Percentiles rank a stretch among this genome's conserved stretches.
Evolutionary conservation across 2,113 vertebrate species (phyloP).

Genomic region (Scolopax mira): DNA sequence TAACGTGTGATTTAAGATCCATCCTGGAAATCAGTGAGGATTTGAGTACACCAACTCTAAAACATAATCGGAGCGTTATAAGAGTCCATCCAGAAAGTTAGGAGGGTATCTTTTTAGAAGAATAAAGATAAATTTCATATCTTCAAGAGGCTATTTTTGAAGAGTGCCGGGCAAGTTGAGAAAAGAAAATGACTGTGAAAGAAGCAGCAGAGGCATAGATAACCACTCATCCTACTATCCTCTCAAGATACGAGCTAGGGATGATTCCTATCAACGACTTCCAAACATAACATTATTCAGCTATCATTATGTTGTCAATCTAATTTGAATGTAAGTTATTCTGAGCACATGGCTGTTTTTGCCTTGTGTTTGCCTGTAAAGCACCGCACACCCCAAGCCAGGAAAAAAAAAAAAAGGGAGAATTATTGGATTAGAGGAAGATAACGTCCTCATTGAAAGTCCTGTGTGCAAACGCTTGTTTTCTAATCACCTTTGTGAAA

Average conservation of each 20-base stretch:
- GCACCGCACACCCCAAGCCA: rapidly evolving
- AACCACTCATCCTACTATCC: slow-evolving; percentile 52
- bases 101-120: slow-evolving; percentile 12
- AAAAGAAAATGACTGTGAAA: slow-evolving; percentile 53
- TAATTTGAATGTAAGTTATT: slow-evolving; percentile 54
- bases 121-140: slow-evolving; percentile 49
- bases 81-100: slow-evolving; percentile 46
- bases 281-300: slow-evolving; percentile 52
- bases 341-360: background rate
- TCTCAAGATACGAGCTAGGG: background rate
- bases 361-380: slow-evolving; percentile 45
- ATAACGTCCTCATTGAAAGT: background rate
- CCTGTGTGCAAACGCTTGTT: background rate
- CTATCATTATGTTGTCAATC: slow-evolving; percentile 58
- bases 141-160: slow-evolving; percentile 52
- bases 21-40: slow-evolving; percentile 55
- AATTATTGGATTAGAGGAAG: background rate
- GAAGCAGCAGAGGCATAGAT: slow-evolving; percentile 38
- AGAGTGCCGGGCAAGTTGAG: slow-evolving; percentile 28
- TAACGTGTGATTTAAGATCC: slow-evolving; percentile 68
- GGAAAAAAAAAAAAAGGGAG: background rate
- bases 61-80: background rate
- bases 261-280: slow-evolving; percentile 59
- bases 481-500: slow-evolving; percentile 33
- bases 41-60: slow-evolving; percentile 49